Conservation (phyloP, 2,797 vertebrate genomes). For the Malacoraja senta region DNA sequence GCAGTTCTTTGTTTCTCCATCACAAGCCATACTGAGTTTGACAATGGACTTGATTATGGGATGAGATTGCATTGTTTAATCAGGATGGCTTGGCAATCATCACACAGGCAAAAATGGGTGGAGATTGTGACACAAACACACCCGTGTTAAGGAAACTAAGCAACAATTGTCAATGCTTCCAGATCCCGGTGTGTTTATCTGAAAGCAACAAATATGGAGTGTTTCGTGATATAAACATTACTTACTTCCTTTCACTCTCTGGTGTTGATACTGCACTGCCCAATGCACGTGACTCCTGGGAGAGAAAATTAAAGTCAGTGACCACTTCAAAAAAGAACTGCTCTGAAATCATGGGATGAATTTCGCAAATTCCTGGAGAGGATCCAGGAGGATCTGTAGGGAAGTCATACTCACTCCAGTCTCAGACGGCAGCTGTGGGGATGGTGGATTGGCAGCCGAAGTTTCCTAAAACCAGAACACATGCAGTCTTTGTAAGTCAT, state of each 20-base stretch:
- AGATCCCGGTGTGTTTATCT: not conserved
- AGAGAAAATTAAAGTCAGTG: conserved; percentile 46
- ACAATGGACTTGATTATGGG: not conserved
- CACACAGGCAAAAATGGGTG: not conserved
- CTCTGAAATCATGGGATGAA: conserved; percentile 38
- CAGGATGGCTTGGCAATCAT: not conserved
- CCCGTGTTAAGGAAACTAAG: not conserved
- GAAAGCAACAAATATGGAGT: not conserved
- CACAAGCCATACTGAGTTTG: not conserved
- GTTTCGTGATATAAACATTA: conserved; percentile 39
- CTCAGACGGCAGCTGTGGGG: conserved; percentile 82
- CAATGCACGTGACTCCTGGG: conserved; percentile 83
- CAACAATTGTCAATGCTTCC: not conserved
- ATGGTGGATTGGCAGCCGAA: conserved; percentile 72
- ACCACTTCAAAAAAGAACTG: conserved; percentile 42
- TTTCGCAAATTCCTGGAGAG: conserved; percentile 28
- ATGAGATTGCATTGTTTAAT: not conserved
- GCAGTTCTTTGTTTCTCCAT: too few species aligned
- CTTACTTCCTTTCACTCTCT: conserved; percentile 94
- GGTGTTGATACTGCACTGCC: conserved; percentile 84
- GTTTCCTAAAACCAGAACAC: conserved; percentile 77
- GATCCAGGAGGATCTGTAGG: conserved; percentile 9
- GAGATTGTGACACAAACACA: not conserved
- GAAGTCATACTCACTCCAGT: conserved; percentile 72
- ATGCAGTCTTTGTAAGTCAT: conserved; percentile 50